A percentile compares a stretch with the other conserved stretches of the same genome.
Conservation (phyloP, 2,888 invertebrate genomes). For the Cephus pulcher region DNA sequence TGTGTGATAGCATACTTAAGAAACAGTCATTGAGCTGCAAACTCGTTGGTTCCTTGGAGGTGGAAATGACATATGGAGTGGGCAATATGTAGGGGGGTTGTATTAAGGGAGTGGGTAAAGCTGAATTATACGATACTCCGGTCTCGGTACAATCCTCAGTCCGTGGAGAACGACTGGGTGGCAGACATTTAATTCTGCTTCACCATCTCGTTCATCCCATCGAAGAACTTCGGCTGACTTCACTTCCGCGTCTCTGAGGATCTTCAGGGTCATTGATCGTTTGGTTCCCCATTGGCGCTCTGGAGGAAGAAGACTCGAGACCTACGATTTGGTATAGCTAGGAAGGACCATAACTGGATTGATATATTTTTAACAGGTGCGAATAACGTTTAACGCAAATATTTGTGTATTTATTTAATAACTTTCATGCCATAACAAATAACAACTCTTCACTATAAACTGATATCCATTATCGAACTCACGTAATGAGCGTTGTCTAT, state of each 20-base stretch:
- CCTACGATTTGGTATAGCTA: not conserved
- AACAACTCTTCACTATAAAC: not conserved
- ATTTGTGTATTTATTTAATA: not conserved
- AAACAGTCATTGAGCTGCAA: not conserved
- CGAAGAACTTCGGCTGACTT: too few relatives aligned
- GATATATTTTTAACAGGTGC: not conserved
- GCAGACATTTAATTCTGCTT: not conserved
- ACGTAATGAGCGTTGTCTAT: not conserved
- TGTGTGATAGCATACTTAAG: not conserved
- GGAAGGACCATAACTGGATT: not conserved
- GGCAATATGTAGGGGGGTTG: slow-evolving; percentile 11
- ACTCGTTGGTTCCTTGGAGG: not conserved
- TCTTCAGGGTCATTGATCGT: not conserved
- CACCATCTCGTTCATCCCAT: not conserved
- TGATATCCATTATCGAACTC: not conserved
- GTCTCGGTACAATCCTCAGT: slow-evolving; percentile 24
- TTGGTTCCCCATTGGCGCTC: not conserved
- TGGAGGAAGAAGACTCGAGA: not conserved
- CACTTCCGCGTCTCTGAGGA: not conserved
- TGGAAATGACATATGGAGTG: not conserved
- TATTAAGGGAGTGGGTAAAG: slow-evolving; percentile 35
- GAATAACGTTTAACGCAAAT: not conserved
- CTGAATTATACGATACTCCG: slow-evolving; percentile 30
- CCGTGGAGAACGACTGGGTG: slow-evolving; percentile 24
- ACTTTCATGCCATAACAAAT: not conserved